Conservation (phyloP, 2,797 vertebrate species). For the Neosalanx taihuensis region DNA sequence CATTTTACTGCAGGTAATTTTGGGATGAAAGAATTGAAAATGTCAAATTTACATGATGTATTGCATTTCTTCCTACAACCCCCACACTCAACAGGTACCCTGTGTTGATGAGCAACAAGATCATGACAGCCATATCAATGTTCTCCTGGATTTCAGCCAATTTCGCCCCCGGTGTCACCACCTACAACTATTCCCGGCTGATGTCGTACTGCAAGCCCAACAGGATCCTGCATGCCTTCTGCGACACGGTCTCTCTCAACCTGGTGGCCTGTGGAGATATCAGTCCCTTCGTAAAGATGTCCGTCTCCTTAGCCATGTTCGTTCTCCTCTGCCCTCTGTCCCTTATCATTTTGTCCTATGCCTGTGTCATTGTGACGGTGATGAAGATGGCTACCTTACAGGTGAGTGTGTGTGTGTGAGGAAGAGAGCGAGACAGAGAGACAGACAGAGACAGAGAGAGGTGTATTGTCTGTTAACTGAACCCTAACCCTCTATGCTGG, state of each 20-base stretch:
- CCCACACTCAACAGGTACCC: constrained; percentile 33
- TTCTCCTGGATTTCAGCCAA: constrained; percentile 47
- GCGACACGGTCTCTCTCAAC: constrained; percentile 57
- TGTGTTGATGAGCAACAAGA: constrained; percentile 45
- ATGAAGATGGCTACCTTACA: constrained; percentile 41
- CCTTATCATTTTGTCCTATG: constrained; percentile 62
- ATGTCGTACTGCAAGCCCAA: constrained; percentile 60
- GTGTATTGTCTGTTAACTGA: too few species aligned
- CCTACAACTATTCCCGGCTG: constrained; percentile 45
- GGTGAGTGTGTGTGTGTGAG: background rate
- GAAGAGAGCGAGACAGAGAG: too few species aligned
- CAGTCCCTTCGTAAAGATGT: constrained; percentile 35
- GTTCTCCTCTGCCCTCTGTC: constrained; percentile 53
- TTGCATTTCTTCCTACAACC: background rate
- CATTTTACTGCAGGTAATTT: too few species aligned
- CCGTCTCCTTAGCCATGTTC: constrained; percentile 56
- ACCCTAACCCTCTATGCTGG: background rate
- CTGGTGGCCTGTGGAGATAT: constrained; percentile 61
- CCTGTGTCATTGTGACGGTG: constrained; percentile 56
- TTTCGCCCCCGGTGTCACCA: constrained; percentile 23
- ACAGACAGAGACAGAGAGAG: constrained; percentile 12
- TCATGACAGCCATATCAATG: constrained; percentile 34
- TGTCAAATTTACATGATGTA: too few species aligned
- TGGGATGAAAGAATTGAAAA: too few species aligned
- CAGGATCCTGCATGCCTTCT: constrained; percentile 63